Percentiles rank a stretch among this genome's conserved stretches.
phyloP scores from a whole-genome alignment of 2,797 vertebrate genomes.

The Anguilla obscura region DNA sequence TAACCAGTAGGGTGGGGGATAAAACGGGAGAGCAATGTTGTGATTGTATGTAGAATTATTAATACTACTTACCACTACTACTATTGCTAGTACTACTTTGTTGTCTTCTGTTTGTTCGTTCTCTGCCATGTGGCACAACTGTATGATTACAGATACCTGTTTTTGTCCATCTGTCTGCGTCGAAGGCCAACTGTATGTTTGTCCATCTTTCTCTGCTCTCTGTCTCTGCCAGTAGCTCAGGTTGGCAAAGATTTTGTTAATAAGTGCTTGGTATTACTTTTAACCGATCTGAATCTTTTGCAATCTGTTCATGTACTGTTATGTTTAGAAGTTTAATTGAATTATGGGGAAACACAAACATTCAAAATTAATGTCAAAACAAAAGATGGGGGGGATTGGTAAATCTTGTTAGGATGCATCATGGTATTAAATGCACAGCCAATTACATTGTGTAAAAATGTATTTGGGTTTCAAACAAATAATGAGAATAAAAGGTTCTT shows the following conservation, averaged over 20 bases:
- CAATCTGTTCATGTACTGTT: constrained; percentile 84
- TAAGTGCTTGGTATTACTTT: constrained; percentile 83
- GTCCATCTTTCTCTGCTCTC: constrained; percentile 57
- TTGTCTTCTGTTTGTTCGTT: background rate
- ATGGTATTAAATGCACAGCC: constrained; percentile 69
- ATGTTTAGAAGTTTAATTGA: constrained; percentile 63
- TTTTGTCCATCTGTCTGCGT: constrained; percentile 57
- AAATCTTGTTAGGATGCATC: constrained; percentile 63
- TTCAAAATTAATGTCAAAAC: constrained; percentile 51
- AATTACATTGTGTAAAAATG: constrained; percentile 75
- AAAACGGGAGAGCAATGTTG: constrained; percentile 17
- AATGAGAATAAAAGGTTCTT: constrained; percentile 73
- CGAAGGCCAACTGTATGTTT: constrained; percentile 53
- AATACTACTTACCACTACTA: constrained; percentile 59
- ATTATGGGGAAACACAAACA: constrained; percentile 58
- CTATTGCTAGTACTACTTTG: constrained; percentile 59
- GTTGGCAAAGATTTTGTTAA: constrained; percentile 66
- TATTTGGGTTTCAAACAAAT: constrained; percentile 72
- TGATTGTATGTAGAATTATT: constrained; percentile 60
- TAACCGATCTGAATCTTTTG: constrained; percentile 86
- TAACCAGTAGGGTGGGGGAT: background rate
- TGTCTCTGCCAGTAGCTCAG: constrained; percentile 64
- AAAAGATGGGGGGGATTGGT: constrained; percentile 48
- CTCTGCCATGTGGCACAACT: constrained; percentile 58
- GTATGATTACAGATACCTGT: constrained; percentile 51